phyloP scores from a whole-genome alignment of 2,113 vertebrate genomes.

The Chaetodon auriga region DNA sequence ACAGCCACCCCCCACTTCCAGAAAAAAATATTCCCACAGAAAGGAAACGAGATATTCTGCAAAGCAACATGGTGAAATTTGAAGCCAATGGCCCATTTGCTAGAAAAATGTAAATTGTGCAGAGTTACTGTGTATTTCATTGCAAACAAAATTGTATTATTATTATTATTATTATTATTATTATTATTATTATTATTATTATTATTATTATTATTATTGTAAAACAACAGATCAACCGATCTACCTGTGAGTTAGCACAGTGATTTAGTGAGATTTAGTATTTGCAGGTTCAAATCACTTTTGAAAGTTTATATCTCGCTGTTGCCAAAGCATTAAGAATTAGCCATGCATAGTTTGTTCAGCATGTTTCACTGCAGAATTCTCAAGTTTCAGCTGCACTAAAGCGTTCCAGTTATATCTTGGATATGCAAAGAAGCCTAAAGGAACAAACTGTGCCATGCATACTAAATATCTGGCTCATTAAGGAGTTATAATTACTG shows the following conservation, averaged over 20 bases:
- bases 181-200: neutral
- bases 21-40: conserved; percentile 4
- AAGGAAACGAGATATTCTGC: conserved; percentile 11
- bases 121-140: neutral
- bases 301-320: neutral
- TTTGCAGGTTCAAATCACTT: conserved; percentile 10
- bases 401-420: conserved; percentile 41
- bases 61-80: conserved; percentile 21
- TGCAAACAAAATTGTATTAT: no score
- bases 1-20: neutral
- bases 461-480: conserved; percentile 61
- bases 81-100: neutral
- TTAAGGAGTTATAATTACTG: conserved; percentile 71
- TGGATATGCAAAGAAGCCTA: conserved; percentile 40
- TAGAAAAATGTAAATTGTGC: neutral
- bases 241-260: neutral
- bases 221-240: neutral
- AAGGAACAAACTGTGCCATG: conserved; percentile 47
- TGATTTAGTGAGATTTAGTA: neutral
- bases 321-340: conserved; percentile 7
- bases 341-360: neutral
- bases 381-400: conserved; percentile 26
- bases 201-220: neutral
- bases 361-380: conserved; percentile 32
- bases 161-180: no score